Percentiles rank a stretch among this genome's conserved stretches.
Evolutionary conservation across 2,888 invertebrate genomes (phyloP).

Genomic region (Encarsia formosa): DNA sequence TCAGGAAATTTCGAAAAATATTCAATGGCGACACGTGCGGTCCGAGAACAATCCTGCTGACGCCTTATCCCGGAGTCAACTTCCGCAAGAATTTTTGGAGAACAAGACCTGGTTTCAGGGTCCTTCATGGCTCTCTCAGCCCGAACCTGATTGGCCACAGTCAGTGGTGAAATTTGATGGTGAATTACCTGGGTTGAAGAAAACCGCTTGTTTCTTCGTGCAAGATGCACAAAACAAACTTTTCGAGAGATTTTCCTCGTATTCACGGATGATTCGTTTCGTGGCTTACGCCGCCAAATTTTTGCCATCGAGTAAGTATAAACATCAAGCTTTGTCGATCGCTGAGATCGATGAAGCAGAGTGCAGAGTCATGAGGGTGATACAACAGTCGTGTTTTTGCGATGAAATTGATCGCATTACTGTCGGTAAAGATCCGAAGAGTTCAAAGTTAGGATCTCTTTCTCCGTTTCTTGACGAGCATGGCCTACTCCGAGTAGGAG

Average conservation of each 20-base stretch:
- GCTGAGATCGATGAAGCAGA: background rate
- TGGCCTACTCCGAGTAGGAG: conserved; percentile 34
- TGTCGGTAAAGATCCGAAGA: background rate
- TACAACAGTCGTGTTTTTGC: background rate
- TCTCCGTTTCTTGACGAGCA: conserved; percentile 20
- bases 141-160: background rate
- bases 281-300: no score
- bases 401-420: background rate
- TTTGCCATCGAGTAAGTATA: no score
- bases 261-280: no score
- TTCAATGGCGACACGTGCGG: conserved; percentile 1
- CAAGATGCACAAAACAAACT: no score
- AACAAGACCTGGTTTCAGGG: conserved; percentile 25
- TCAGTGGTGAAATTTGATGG: no score
- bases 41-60: background rate
- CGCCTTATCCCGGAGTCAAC: background rate
- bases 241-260: no score
- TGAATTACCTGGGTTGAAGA: no score
- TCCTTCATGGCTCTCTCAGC: conserved; percentile 13
- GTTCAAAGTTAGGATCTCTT: no score
- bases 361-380: background rate
- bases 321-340: background rate
- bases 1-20: background rate
- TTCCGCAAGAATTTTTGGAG: background rate
- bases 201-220: no score